These are phyloP conservation scores for Leptothorax acervorum DNA, from an alignment of 2,888 invertebrate genomes.

Conservation along the genomic window DNA sequence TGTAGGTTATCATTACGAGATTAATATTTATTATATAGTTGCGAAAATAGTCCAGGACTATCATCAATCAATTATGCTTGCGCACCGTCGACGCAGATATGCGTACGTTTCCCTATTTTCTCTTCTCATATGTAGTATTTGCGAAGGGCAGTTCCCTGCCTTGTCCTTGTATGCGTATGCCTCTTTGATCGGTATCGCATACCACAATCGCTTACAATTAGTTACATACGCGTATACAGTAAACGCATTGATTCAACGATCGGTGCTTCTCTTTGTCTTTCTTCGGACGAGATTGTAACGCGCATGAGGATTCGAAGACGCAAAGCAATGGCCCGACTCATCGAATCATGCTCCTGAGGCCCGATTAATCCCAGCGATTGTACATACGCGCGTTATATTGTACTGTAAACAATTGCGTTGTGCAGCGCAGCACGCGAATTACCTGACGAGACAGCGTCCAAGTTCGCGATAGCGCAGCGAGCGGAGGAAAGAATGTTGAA, in stretches of 20 bases:
- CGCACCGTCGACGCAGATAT: slow-evolving; percentile 21
- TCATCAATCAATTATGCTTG: not conserved
- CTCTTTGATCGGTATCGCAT: slow-evolving; percentile 11
- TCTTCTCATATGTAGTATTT: not conserved
- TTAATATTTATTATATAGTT: not conserved
- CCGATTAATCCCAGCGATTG: slow-evolving; percentile 8
- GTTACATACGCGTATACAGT: not conserved
- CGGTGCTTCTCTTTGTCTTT: slow-evolving; percentile 18
- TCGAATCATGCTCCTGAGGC: not conserved
- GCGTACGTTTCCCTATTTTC: slow-evolving; percentile 6
- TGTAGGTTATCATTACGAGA: slow-evolving; percentile 1
- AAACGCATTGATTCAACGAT: slow-evolving; percentile 53
- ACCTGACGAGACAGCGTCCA: slow-evolving; percentile 5
- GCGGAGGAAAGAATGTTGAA: slow-evolving; percentile 23
- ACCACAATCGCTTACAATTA: not conserved
- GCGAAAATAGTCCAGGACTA: not conserved
- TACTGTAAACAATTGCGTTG: slow-evolving; percentile 9
- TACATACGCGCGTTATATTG: slow-evolving; percentile 1
- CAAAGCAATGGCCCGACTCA: not conserved
- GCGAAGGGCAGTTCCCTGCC: not conserved
- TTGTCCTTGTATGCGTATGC: not conserved
- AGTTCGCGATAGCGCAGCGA: slow-evolving; percentile 45
- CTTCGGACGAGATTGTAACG: not conserved
- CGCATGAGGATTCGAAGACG: not conserved
- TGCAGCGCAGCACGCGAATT: slow-evolving; percentile 26